Percentiles rank a stretch among this genome's conserved stretches.
phyloP scores from a whole-genome alignment of 2,888 invertebrate genomes.

The Orchestes rusci region DNA sequence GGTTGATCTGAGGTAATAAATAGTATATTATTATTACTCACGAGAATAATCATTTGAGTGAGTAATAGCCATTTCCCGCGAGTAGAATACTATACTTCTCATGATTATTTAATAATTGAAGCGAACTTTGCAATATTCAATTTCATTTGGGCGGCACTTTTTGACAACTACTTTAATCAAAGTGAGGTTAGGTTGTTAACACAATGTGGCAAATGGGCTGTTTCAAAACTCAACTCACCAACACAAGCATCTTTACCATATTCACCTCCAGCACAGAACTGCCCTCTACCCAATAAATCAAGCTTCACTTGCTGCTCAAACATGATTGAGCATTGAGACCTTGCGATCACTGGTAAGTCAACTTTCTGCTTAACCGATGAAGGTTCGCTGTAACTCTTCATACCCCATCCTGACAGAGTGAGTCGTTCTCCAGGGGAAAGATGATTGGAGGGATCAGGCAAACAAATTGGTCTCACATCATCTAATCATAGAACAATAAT shows the following conservation, averaged over 20 bases:
- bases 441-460: conserved; percentile 32
- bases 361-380: conserved; percentile 55
- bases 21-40: too few species aligned
- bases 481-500: conserved; percentile 19
- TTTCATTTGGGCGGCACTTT: too few species aligned
- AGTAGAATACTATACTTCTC: too few species aligned
- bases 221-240: conserved; percentile 23
- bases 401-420: conserved; percentile 42
- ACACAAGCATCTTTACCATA: conserved; percentile 62
- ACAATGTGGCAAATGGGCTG: neutral
- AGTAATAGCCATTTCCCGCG: too few species aligned
- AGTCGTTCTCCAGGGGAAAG: conserved; percentile 34
- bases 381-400: conserved; percentile 27
- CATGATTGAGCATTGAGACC: conserved; percentile 44
- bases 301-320: too few species aligned
- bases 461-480: conserved; percentile 37
- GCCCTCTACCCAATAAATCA: conserved; percentile 28
- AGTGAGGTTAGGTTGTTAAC: too few species aligned
- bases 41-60: too few species aligned
- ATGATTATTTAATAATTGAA: too few species aligned
- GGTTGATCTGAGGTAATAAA: too few species aligned
- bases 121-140: too few species aligned
- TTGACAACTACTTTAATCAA: too few species aligned
- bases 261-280: conserved; percentile 39
- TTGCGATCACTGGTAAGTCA: conserved; percentile 51